Conservation (phyloP, 2,888 invertebrate species). For the Onchidella celtica region DNA sequence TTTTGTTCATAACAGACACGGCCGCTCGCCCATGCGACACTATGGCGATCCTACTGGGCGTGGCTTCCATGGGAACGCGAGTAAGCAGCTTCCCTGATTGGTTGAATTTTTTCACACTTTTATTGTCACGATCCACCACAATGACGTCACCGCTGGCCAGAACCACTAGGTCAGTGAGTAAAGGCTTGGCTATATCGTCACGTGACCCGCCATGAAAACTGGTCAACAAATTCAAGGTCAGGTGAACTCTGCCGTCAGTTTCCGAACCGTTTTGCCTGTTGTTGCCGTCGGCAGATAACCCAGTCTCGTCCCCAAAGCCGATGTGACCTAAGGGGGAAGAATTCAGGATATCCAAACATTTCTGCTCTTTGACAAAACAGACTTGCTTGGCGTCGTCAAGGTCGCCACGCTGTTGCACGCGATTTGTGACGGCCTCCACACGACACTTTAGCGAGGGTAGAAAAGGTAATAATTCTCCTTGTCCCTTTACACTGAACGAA, state of each 20-base stretch:
- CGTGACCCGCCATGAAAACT: constrained; percentile 53
- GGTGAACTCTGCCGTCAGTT: background rate
- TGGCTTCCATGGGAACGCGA: constrained; percentile 51
- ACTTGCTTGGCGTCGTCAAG: background rate
- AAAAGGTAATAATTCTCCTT: constrained; percentile 45
- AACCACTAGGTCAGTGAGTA: constrained; percentile 53
- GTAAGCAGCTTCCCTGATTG: constrained; percentile 53
- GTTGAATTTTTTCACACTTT: constrained; percentile 56
- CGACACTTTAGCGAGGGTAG: constrained; percentile 17
- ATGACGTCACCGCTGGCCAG: constrained; percentile 54
- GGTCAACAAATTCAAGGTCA: constrained; percentile 43
- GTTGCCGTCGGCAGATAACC: background rate
- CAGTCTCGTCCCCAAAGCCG: background rate
- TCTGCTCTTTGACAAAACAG: constrained; percentile 10
- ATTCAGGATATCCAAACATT: constrained; percentile 7
- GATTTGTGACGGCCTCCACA: constrained; percentile 7
- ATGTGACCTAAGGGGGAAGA: constrained; percentile 23
- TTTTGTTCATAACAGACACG: constrained; percentile 54
- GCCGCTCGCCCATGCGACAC: constrained; percentile 53
- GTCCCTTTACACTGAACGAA: constrained; percentile 43
- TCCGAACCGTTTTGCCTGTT: background rate
- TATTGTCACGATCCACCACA: constrained; percentile 54
- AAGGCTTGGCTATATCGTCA: constrained; percentile 50
- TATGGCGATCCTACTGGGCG: constrained; percentile 50
- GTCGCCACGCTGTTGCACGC: background rate